phyloP scores from a whole-genome alignment of 2,113 vertebrate species.

The Trinectes maculatus region DNA sequence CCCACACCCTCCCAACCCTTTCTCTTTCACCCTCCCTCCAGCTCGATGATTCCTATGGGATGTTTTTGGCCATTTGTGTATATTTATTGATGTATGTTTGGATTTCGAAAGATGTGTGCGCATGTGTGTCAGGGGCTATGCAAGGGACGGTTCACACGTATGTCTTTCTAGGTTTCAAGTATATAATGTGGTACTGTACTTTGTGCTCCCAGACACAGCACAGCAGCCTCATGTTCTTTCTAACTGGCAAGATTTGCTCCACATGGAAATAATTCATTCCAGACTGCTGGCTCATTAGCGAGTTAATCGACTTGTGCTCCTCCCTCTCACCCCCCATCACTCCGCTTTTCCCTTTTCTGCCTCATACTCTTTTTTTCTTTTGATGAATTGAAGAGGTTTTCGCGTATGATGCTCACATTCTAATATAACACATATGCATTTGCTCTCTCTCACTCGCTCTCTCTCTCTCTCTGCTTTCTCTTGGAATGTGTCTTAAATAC shows the following conservation, averaged over 20 bases:
- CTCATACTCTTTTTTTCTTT: conserved; percentile 1
- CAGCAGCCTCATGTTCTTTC: conserved; percentile 66
- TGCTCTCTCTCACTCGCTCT: neutral
- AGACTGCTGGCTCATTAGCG: conserved; percentile 83
- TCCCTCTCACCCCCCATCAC: neutral
- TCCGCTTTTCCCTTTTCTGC: conserved; percentile 13
- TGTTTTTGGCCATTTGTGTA: conserved; percentile 1
- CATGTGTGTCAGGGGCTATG: neutral
- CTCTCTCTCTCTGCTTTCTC: neutral
- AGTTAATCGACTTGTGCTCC: conserved; percentile 76
- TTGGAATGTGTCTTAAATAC: conserved; percentile 9
- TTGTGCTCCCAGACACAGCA: conserved; percentile 57
- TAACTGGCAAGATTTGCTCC: conserved; percentile 81
- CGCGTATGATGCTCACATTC: conserved; percentile 9
- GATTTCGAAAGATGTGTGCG: too few species aligned
- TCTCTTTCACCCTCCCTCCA: conserved; percentile 23
- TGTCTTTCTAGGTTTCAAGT: neutral
- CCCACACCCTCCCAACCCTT: neutral
- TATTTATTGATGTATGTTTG: neutral
- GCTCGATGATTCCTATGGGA: conserved; percentile 23
- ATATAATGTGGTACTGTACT: conserved; percentile 13
- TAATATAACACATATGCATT: conserved; percentile 63
- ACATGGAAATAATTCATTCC: conserved; percentile 84
- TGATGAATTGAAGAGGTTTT: conserved; percentile 1
- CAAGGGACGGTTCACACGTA: neutral